Evolutionary conservation across 1,140 invertebrate species (phyloP), one percentile per base, ranked within the genome.

Genomic region (Helicoverpa armigera): DNA sequence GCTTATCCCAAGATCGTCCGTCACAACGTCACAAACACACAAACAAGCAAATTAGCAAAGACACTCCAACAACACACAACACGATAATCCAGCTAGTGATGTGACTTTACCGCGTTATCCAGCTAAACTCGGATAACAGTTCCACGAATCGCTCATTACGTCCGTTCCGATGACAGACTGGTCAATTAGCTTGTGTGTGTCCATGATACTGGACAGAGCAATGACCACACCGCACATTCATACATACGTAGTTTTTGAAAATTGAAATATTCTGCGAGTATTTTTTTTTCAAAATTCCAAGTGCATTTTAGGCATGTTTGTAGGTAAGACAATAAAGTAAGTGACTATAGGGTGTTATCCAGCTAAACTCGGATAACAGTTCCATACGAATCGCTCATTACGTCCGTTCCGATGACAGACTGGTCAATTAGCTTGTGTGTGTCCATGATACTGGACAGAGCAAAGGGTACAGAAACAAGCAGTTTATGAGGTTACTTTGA

Each of bases 321-420:
- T 4, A 31, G 31, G n/a, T n/a, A n/a, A n/a, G n/a, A n/a, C n/a
- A n/a, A n/a, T n/a, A n/a, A n/a, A n/a, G n/a, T n/a, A n/a, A n/a
- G n/a, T n/a, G n/a, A n/a, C n/a, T n/a, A n/a, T n/a, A n/a, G n/a
- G n/a, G 31, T 14, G 43, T 48, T 11, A 67, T 31, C 10, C n/a
- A 35, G 12, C 16, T 48, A 9, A 67, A n/a, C 43, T 50, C 9
- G 7, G 16, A n/a, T 12, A 11, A 18, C 56, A 23, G 43, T 69
- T 69, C 65, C 65, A 69, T n/a, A n/a, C 16, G 65, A 50, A 69
- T 10, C 3, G 43, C 5, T 48, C 11, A 23, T 69, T 23, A 69
- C 43, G 50, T 50, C 16, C 65, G 65, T 48, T 13, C 63, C 18
- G 9, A 18, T 50, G 43, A 69, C 18, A 16, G 65, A 69, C 43